A percentile compares a stretch with the other conserved stretches of the same genome.
Conservation (phyloP, 2,888 invertebrate species). For the Drosophila lacicola region DNA sequence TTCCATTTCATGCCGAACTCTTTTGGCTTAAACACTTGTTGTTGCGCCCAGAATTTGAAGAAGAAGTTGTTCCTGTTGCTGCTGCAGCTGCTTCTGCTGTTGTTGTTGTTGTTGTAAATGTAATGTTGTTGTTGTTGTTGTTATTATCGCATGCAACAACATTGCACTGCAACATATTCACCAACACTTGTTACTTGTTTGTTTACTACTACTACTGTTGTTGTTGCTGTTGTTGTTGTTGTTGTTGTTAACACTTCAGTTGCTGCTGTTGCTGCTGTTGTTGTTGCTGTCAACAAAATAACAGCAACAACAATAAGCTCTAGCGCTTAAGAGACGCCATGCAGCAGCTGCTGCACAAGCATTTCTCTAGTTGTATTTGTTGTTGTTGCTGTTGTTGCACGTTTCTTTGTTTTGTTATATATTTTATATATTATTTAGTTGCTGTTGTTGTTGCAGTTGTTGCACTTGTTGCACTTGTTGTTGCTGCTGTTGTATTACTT, state of each 20-base stretch:
- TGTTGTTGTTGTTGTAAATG: constrained; percentile 13
- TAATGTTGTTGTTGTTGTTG: constrained; percentile 38
- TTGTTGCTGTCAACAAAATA: constrained; percentile 26
- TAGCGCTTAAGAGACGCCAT: constrained; percentile 40
- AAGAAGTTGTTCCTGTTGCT: constrained; percentile 35
- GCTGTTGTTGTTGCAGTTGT: constrained; percentile 11
- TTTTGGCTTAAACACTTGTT: constrained; percentile 80
- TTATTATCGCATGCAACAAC: constrained; percentile 59
- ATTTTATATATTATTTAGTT: not conserved
- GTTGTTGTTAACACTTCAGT: constrained; percentile 24
- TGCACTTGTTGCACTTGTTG: not conserved
- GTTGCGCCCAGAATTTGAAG: constrained; percentile 69
- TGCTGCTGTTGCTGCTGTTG: constrained; percentile 13
- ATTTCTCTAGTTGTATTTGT: constrained; percentile 22
- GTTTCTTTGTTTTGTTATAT: constrained; percentile 1
- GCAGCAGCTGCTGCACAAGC: constrained; percentile 36
- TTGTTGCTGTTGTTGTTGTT: constrained; percentile 27
- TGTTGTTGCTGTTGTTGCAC: constrained; percentile 15
- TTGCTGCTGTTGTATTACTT: constrained; percentile 21
- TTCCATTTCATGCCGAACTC: constrained; percentile 86
- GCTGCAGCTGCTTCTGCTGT: constrained; percentile 32
- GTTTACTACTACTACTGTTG: not conserved
- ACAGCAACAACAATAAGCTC: constrained; percentile 47
- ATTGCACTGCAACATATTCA: constrained; percentile 73
- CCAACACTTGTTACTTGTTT: constrained; percentile 39